These are phyloP conservation scores for Drosophila mettleri DNA, from an alignment of 2,888 invertebrate genomes.

Conservation along the genomic window DNA sequence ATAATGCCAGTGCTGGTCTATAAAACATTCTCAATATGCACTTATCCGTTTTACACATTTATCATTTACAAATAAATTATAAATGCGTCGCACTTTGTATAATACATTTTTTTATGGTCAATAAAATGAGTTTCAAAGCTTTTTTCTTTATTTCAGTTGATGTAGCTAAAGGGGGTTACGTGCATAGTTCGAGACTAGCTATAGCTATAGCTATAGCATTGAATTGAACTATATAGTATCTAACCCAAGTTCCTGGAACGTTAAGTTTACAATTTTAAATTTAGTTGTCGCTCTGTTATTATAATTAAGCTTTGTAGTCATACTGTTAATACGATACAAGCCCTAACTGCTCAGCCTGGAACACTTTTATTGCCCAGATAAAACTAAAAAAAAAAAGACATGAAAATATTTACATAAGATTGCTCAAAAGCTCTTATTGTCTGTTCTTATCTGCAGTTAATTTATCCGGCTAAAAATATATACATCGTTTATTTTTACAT, in stretches of 20 bases:
- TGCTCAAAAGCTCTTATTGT: neutral
- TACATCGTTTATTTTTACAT: conserved; percentile 1
- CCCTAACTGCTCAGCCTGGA: neutral
- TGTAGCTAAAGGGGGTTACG: too few species aligned
- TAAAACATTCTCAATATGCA: neutral
- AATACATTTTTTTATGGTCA: neutral
- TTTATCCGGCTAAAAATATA: conserved; percentile 9
- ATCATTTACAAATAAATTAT: neutral
- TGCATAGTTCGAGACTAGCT: too few species aligned
- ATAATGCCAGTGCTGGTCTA: neutral
- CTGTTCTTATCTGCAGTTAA: conserved; percentile 7
- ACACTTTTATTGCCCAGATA: neutral
- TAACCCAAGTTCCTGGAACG: too few species aligned
- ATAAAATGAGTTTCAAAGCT: neutral
- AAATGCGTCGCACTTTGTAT: neutral
- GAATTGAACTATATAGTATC: too few species aligned
- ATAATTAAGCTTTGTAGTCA: conserved; percentile 1
- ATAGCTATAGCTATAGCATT: too few species aligned
- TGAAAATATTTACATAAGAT: conserved; percentile 27
- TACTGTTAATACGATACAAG: neutral
- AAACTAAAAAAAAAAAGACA: conserved; percentile 8
- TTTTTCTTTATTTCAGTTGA: too few species aligned
- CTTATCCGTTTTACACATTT: neutral
- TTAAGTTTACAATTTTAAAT: neutral
- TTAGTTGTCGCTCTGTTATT: too few species aligned